A percentile compares a stretch with the other conserved stretches of the same genome.
Conservation (phyloP, 2,888 invertebrate species). For the Tenthredo mesomela region DNA sequence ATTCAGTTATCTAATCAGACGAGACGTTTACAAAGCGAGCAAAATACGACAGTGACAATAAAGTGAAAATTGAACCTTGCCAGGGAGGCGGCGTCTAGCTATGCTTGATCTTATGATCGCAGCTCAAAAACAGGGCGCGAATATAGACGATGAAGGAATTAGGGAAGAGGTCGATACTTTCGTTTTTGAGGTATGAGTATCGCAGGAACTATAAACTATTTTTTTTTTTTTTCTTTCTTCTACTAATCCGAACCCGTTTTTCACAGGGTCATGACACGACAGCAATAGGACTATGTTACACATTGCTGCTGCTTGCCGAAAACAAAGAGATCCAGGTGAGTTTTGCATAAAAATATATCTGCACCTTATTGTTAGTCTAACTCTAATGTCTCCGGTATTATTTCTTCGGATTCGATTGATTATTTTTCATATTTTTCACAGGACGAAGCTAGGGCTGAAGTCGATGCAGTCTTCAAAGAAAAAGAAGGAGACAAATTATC, state of each 20-base stretch:
- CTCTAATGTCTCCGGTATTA: too few relatives aligned
- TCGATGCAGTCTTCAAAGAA: constrained; percentile 78
- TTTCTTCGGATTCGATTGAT: neutral
- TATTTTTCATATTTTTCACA: constrained; percentile 44
- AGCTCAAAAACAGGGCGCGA: constrained; percentile 60
- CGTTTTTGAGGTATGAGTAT: constrained; percentile 66
- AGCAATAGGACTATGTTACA: constrained; percentile 79
- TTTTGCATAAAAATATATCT: neutral
- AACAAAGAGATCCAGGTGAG: constrained; percentile 75
- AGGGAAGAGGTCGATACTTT: constrained; percentile 74
- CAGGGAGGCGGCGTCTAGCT: constrained; percentile 62
- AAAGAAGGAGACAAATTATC: constrained; percentile 78
- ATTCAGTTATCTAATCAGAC: neutral
- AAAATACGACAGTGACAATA: neutral
- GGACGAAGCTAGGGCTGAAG: constrained; percentile 63
- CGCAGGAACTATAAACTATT: neutral
- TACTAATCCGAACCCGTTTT: neutral
- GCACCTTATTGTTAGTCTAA: neutral
- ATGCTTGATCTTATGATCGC: constrained; percentile 71
- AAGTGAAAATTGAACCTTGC: neutral
- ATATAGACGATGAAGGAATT: constrained; percentile 69
- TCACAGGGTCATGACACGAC: constrained; percentile 83
- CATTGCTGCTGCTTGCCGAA: constrained; percentile 79
- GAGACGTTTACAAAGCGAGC: neutral
- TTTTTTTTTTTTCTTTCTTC: too few relatives aligned